Conservation (phyloP, 1,140 invertebrate species). For the Drosophila subpulchrella region DNA sequence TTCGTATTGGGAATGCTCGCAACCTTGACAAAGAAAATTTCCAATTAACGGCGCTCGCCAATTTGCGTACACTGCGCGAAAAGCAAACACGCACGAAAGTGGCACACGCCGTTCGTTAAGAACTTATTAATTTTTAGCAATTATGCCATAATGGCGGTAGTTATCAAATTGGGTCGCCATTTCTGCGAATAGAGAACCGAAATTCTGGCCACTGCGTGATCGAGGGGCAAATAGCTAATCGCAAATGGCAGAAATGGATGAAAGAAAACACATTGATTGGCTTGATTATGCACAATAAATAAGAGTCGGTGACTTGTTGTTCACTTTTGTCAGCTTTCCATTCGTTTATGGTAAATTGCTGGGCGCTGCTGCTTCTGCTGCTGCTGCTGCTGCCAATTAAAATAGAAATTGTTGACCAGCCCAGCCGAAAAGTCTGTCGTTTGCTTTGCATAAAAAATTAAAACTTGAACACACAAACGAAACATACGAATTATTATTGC, state of each 20-base stretch:
- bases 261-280: conserved; percentile 65
- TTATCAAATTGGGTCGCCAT: conserved; percentile 37
- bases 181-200: conserved; percentile 11
- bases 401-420: conserved; percentile 77
- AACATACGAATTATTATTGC: conserved; percentile 56
- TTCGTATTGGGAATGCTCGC: conserved; percentile 27
- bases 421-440: conserved; percentile 62
- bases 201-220: conserved; percentile 39
- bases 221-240: conserved; percentile 27
- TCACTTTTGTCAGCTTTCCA: conserved; percentile 69
- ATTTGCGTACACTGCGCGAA: conserved; percentile 50
- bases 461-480: conserved; percentile 62
- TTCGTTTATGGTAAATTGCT: conserved; percentile 74
- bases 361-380: conserved; percentile 56
- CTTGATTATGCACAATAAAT: conserved; percentile 75
- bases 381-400: conserved; percentile 61
- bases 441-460: conserved; percentile 74
- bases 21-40: conserved; percentile 78
- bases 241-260: conserved; percentile 24
- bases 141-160: conserved; percentile 33
- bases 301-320: conserved; percentile 37
- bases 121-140: conserved; percentile 40
- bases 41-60: conserved; percentile 61
- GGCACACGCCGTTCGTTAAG: conserved; percentile 39
- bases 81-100: conserved; percentile 26